These are phyloP conservation scores for Thalassarche chlororhynchos DNA, from an alignment of 2,113 vertebrate genomes.

Conservation along the genomic window DNA sequence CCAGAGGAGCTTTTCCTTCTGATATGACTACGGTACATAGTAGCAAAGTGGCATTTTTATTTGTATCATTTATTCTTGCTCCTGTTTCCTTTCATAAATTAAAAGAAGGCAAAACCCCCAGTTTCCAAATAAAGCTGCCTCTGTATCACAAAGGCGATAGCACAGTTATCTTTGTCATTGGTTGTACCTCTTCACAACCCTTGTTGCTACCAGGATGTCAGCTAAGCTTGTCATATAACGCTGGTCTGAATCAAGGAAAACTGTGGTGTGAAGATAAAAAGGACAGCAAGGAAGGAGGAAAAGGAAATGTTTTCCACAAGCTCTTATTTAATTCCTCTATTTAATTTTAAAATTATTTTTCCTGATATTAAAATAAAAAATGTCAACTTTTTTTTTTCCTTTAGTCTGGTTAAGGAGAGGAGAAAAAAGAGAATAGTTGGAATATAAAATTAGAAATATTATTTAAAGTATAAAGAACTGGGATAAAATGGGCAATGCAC, in stretches of 20 bases:
- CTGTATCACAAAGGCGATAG: neutral
- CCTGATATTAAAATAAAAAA: neutral
- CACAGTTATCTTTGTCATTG: neutral
- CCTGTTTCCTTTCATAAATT: neutral
- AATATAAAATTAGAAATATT: neutral
- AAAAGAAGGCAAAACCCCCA: neutral
- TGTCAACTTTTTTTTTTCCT: neutral
- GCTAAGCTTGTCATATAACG: neutral
- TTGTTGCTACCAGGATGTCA: neutral
- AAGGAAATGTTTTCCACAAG: neutral
- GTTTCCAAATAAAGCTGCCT: neutral
- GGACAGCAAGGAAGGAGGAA: neutral
- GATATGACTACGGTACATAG: neutral
- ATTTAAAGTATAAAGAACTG: neutral
- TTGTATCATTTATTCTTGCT: neutral
- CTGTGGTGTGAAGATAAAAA: neutral
- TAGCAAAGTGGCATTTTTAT: neutral
- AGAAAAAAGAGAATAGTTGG: neutral
- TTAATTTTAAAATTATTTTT: neutral
- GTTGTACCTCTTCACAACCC: neutral
- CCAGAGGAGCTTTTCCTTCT: neutral
- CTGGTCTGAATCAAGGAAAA: neutral
- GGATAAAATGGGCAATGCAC: neutral
- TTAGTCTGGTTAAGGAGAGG: neutral
- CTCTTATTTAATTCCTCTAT: neutral